Evolutionary conservation across 1,140 invertebrate species (phyloP), one percentile per base, ranked within the genome.

Genomic region (Drosophila serrata): DNA sequence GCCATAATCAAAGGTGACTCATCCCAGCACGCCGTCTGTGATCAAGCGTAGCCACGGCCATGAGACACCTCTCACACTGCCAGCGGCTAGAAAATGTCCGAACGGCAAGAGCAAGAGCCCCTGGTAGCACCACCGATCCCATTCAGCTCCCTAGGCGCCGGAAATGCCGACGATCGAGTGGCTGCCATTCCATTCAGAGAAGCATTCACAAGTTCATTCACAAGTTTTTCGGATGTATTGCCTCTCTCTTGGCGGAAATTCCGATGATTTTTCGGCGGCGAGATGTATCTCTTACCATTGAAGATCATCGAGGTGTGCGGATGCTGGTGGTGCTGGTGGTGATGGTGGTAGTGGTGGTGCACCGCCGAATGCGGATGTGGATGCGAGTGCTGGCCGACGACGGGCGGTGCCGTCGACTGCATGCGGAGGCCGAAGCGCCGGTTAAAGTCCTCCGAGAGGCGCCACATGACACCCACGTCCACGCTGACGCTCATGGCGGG

Each of bases 241-340:
- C 24, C 29, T 19, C 29, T 22, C 35, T 27, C 29, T 29, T n/a
- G 58, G 46, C 72, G 62, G 74, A 74, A 74, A 77, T 77, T 77
- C 74, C 74, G 17, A 73, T 59, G 69, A 49, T 72, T 73, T 72
- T 64, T 70, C n/a, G 67, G 67, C 46, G 4, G 13, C 11, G 13
- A 31, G 11, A n/a, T 5, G 45, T 27, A 24, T 27, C 33, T 75
- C 74, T 78, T 84, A 93, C 93, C 93, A 90, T 94, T 94, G 70
- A 94, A 94, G 63, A 94, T 92, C 92, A 94, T 93, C 56, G 90
- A 91, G 17, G 86, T 79, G 42, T 93, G 79, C 15, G 85, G 46
- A 59, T 88, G 80, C 45, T 79, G 74, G 12, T 77, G 84, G 31
- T 88, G 80, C 39, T 85, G 90, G 1, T 78, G 81, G 42, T 92